Evolutionary conservation across 2,797 vertebrate species (phyloP), one percentile per base, ranked within the genome.

Genomic region (Diceros bicornis): DNA sequence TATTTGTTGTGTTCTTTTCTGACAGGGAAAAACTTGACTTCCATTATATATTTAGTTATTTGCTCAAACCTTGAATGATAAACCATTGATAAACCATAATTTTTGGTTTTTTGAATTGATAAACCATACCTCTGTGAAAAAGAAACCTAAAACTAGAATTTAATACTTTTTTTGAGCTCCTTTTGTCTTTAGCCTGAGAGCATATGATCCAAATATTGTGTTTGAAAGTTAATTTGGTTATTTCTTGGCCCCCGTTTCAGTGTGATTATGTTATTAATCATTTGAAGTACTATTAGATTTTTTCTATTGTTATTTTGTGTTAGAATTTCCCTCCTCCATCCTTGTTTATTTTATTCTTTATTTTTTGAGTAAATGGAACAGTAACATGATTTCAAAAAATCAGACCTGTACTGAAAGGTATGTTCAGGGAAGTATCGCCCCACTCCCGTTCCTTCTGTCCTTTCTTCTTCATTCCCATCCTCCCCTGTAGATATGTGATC

Each of bases 21-120:
- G 83, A 68, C 74, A 62, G n/a, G 29, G 64, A 79, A 25, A 61
- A 71, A 41, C 18, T 44, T 62, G 66, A 55, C 75, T 87, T 87
- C 52, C n/a, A 18, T 16, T 64, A 8, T 81, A 27, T 62, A 37
- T 72, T 20, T 62, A 55, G 55, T 72, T 64, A 47, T 34, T 88
- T 44, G n/a, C 66, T 62, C 14, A 41, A 55, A 88, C 18, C 75
- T 78, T 50, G 72, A 78, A 23, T 50, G 23, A 41, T 41, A 41
- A 41, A 41, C 41, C 41, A 41, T 41, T 41, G 41, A 41, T 41
- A 41, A 41, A 41, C 41, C 41, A 41, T 41, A 41, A 41, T 41
- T 41, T 41, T 41, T 41, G 41, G 16, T 27, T n/a, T 88, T 79
- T 27, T 52, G 44, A 94, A 72, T n/a, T 2, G 27, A 41, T 72